These are phyloP conservation scores for Chloroceryle amazona DNA, from an alignment of 2,797 vertebrate species.

Conservation along the genomic window DNA sequence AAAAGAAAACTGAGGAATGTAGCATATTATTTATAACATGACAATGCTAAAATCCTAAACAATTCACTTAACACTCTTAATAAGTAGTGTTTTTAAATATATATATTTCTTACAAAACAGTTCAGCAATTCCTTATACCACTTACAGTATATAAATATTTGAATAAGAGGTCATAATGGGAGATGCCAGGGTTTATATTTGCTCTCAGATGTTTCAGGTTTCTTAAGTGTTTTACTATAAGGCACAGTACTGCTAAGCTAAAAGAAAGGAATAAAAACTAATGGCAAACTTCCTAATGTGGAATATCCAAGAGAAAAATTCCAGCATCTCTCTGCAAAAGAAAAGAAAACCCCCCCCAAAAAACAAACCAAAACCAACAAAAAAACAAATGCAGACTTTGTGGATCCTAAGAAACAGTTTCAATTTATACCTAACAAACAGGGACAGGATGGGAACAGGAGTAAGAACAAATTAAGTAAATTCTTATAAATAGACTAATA, in stretches of 20 bases:
- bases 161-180: constrained; percentile 52
- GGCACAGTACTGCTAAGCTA: constrained; percentile 70
- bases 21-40: constrained; percentile 52
- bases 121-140: constrained; percentile 56
- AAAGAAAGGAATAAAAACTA: constrained; percentile 51
- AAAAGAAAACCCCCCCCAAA: neutral
- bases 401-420: neutral
- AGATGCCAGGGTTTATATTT: constrained; percentile 57
- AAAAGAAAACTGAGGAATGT: constrained; percentile 56
- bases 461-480: constrained; percentile 23
- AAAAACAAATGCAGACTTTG: neutral
- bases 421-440: neutral
- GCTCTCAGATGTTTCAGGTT: constrained; percentile 57
- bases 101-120: constrained; percentile 69
- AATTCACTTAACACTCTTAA: constrained; percentile 34
- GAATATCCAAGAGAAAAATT: constrained; percentile 11
- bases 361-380: neutral
- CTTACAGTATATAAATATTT: constrained; percentile 62
- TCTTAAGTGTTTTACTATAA: constrained; percentile 61
- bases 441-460: neutral
- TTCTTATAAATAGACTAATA: constrained; percentile 74
- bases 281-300: neutral
- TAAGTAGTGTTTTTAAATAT: constrained; percentile 59
- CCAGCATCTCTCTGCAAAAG: constrained; percentile 23
- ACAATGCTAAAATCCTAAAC: constrained; percentile 59